Percentiles rank a stretch among this genome's conserved stretches.
phyloP scores from a whole-genome alignment of 1,140 invertebrate species.

The Neoseiulus cucumeris region DNA sequence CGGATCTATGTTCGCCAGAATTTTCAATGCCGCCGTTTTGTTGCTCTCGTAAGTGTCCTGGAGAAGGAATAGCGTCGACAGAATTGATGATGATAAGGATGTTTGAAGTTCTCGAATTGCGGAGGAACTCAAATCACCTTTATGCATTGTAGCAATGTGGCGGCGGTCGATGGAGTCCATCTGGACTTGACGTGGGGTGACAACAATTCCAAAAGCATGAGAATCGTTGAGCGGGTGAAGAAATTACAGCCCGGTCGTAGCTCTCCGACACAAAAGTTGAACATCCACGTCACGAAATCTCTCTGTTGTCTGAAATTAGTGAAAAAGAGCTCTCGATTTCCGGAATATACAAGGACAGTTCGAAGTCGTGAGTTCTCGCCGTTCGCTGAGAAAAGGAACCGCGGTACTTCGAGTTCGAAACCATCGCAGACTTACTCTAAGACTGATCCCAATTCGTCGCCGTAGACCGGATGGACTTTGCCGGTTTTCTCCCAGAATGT shows the following conservation, averaged over 20 bases:
- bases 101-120: background rate
- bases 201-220: background rate
- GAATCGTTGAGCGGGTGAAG: background rate
- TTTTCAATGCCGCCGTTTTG: background rate
- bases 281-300: background rate
- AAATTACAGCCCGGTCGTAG: background rate
- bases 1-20: background rate
- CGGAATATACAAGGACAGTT: too few species aligned
- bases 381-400: too few species aligned
- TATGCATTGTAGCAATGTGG: background rate
- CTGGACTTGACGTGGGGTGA: background rate
- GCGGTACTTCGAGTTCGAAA: too few species aligned
- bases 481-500: background rate
- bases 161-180: background rate
- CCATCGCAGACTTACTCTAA: background rate
- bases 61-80: background rate
- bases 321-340: too few species aligned
- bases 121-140: background rate
- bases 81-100: background rate
- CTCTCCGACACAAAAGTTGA: background rate
- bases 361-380: too few species aligned
- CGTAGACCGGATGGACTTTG: background rate
- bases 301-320: background rate
- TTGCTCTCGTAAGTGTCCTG: constrained; percentile 6
- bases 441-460: background rate